These are phyloP conservation scores for Geotrypetes seraphini DNA, from an alignment of 2,797 vertebrate species.

Conservation along the genomic window DNA sequence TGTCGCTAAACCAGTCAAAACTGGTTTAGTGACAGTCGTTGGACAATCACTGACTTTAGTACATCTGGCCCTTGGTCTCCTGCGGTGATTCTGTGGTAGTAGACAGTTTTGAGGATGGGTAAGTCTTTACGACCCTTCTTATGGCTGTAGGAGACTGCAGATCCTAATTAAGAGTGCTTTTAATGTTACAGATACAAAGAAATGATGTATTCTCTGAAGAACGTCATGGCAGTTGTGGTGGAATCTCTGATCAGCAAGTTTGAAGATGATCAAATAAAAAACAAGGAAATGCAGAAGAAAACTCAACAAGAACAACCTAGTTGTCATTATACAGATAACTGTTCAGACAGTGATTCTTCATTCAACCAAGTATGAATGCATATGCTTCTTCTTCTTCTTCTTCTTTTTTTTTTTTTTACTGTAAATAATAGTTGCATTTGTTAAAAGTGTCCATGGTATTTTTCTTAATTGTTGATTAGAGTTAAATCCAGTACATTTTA, in stretches of 20 bases:
- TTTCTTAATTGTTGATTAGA: too few relatives aligned
- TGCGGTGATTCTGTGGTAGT: too few relatives aligned
- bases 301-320: slow-evolving; percentile 47
- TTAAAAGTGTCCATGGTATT: slow-evolving; percentile 1
- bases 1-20: too few relatives aligned
- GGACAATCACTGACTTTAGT: too few relatives aligned
- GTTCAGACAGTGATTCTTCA: slow-evolving; percentile 89
- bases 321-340: slow-evolving; percentile 72
- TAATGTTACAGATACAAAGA: slow-evolving; percentile 74
- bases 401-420: background rate
- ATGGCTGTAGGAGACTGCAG: too few relatives aligned
- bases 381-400: too few relatives aligned
- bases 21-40: too few relatives aligned
- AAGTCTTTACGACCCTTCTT: too few relatives aligned
- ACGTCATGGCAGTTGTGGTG: slow-evolving; percentile 72
- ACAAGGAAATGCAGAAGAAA: slow-evolving; percentile 63
- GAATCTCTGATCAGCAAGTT: slow-evolving; percentile 82
- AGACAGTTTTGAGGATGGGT: too few relatives aligned
- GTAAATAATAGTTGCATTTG: background rate
- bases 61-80: too few relatives aligned
- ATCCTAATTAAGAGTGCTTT: too few relatives aligned
- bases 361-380: slow-evolving; percentile 73
- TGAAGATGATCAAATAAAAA: slow-evolving; percentile 75
- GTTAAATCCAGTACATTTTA: too few relatives aligned
- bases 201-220: slow-evolving; percentile 84